These are phyloP conservation scores for Liodrosophila aerea DNA, from an alignment of 2,888 invertebrate genomes.

Conservation along the genomic window DNA sequence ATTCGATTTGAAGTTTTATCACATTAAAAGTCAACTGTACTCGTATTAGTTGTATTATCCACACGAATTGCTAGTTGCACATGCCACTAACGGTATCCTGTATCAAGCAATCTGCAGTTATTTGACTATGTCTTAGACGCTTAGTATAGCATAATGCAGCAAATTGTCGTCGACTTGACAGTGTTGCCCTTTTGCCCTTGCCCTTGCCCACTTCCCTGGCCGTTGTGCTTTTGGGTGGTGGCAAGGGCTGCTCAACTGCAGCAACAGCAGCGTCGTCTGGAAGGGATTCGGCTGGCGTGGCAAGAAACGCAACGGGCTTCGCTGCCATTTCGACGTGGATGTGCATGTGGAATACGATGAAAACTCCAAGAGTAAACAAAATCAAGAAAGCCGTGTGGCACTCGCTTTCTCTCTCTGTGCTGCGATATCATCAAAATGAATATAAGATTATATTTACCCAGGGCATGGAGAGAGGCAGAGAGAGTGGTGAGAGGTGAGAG, in stretches of 20 bases:
- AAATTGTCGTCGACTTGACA: constrained; percentile 27
- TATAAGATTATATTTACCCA: constrained; percentile 71
- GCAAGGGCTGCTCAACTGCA: constrained; percentile 66
- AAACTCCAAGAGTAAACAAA: constrained; percentile 58
- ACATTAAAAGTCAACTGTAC: too few relatives aligned
- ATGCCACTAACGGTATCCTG: too few relatives aligned
- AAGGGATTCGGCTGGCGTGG: too few relatives aligned
- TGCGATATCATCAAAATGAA: constrained; percentile 73
- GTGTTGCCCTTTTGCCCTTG: constrained; percentile 11
- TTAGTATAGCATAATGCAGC: constrained; percentile 58
- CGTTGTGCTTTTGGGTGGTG: constrained; percentile 69
- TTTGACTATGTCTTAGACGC: constrained; percentile 31
- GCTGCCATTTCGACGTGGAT: constrained; percentile 33
- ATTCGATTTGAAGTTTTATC: too few relatives aligned
- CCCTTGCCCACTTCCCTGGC: constrained; percentile 23
- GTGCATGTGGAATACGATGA: constrained; percentile 11
- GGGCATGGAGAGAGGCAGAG: constrained; percentile 8
- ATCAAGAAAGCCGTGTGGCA: constrained; percentile 46
- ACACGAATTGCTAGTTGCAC: too few relatives aligned
- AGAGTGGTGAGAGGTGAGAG: constrained; percentile 28
- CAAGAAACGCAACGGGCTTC: constrained; percentile 23
- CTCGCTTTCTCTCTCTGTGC: constrained; percentile 9
- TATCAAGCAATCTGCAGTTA: constrained; percentile 4
- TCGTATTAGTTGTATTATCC: too few relatives aligned
- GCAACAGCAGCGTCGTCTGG: constrained; percentile 24